Conservation (phyloP, 2,113 vertebrate genomes). For the Zosterops lateralis region DNA sequence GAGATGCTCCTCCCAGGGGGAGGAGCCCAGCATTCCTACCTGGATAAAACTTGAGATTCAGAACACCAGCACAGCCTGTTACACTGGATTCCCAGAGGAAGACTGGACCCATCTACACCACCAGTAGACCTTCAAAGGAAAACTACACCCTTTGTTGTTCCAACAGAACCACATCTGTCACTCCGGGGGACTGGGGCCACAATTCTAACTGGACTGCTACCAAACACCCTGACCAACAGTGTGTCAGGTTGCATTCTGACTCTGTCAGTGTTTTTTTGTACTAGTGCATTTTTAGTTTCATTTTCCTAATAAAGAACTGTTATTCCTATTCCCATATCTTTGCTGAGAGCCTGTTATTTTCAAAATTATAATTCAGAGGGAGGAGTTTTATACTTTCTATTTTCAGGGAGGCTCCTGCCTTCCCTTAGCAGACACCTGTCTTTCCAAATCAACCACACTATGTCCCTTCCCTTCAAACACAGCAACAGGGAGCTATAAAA, state of each 20-base stretch:
- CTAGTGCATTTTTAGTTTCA: background rate
- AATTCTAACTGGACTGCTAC: background rate
- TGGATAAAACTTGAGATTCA: background rate
- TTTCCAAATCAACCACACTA: background rate
- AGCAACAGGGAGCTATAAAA: background rate
- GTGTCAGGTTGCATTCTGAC: background rate
- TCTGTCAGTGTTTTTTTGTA: background rate
- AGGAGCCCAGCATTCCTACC: background rate
- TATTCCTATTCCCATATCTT: background rate
- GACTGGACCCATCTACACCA: background rate
- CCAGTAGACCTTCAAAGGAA: background rate
- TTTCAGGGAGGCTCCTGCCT: background rate
- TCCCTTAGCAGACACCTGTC: background rate
- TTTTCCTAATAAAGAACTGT: background rate
- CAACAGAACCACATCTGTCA: background rate
- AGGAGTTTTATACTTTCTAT: background rate
- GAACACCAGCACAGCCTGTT: background rate
- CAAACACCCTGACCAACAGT: background rate
- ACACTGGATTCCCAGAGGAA: background rate
- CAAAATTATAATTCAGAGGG: background rate
- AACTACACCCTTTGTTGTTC: background rate
- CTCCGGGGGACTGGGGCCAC: background rate
- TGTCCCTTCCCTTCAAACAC: background rate
- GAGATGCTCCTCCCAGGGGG: background rate
- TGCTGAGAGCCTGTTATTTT: background rate